These are phyloP conservation scores for Esox lucius DNA, from an alignment of 2,797 vertebrate species.

Conservation along the genomic window DNA sequence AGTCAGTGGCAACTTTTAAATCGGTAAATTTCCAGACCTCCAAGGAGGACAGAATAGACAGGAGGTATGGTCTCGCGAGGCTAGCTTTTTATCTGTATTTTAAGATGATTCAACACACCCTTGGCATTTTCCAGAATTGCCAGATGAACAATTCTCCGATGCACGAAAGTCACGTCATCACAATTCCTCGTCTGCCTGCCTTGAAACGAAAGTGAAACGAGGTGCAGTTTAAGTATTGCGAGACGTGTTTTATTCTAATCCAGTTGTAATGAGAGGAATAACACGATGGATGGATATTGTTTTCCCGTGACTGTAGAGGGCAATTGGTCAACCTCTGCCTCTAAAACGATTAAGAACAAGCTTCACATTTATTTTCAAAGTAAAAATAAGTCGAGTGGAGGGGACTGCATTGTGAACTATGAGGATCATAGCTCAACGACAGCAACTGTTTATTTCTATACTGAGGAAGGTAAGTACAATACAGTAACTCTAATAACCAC, in stretches of 20 bases:
- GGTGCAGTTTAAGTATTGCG: background rate
- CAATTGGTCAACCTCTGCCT: constrained; percentile 42
- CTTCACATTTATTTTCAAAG: constrained; percentile 73
- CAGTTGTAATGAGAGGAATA: background rate
- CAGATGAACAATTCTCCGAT: background rate
- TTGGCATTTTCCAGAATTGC: background rate
- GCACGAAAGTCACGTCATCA: background rate
- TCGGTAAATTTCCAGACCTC: no score
- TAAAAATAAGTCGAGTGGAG: constrained; percentile 65
- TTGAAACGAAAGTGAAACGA: constrained; percentile 33
- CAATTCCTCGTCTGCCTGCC: background rate
- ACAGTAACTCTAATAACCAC: constrained; percentile 10
- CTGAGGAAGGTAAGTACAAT: constrained; percentile 55
- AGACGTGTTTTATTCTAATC: background rate
- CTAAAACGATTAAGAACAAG: constrained; percentile 53
- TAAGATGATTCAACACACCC: background rate
- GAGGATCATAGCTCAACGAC: constrained; percentile 27
- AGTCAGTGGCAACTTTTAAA: no score
- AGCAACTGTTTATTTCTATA: constrained; percentile 58
- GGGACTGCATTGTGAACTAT: constrained; percentile 64
- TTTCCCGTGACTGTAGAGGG: constrained; percentile 58
- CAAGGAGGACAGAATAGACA: no score
- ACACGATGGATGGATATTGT: constrained; percentile 35
- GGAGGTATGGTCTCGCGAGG: no score
- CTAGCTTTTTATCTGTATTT: no score